These are phyloP conservation scores for Xanthia togata DNA, from an alignment of 2,888 invertebrate genomes.

Conservation along the genomic window DNA sequence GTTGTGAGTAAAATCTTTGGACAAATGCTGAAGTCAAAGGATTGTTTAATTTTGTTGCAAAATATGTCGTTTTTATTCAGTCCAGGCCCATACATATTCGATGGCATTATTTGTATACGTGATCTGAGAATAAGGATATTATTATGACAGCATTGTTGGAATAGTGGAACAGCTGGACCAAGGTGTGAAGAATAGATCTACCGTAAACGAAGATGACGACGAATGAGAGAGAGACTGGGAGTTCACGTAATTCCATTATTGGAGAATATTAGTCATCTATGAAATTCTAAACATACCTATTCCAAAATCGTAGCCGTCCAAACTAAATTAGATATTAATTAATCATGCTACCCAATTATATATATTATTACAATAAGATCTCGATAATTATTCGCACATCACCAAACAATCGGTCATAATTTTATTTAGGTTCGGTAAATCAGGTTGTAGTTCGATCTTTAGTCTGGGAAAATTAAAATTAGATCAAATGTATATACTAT, in stretches of 20 bases:
- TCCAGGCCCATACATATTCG: background rate
- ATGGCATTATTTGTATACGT: background rate
- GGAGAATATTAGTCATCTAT: background rate
- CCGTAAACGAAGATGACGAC: background rate
- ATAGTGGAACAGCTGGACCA: background rate
- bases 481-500: slow-evolving; percentile 2
- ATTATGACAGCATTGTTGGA: too few relatives aligned
- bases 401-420: slow-evolving; percentile 6
- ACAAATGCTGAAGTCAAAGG: background rate
- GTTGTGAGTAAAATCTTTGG: slow-evolving; percentile 5
- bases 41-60: background rate
- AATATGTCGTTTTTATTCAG: background rate
- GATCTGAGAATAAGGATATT: background rate
- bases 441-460: background rate
- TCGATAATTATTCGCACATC: background rate
- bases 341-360: background rate
- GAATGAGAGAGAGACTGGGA: background rate
- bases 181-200: background rate
- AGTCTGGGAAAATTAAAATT: slow-evolving; percentile 6
- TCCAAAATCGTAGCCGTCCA: background rate
- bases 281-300: background rate
- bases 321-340: background rate
- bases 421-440: slow-evolving; percentile 1
- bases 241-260: background rate
- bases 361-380: slow-evolving; percentile 10